These are phyloP conservation scores for Philhelius pedissequus DNA, from an alignment of 2,888 invertebrate genomes.

Conservation along the genomic window DNA sequence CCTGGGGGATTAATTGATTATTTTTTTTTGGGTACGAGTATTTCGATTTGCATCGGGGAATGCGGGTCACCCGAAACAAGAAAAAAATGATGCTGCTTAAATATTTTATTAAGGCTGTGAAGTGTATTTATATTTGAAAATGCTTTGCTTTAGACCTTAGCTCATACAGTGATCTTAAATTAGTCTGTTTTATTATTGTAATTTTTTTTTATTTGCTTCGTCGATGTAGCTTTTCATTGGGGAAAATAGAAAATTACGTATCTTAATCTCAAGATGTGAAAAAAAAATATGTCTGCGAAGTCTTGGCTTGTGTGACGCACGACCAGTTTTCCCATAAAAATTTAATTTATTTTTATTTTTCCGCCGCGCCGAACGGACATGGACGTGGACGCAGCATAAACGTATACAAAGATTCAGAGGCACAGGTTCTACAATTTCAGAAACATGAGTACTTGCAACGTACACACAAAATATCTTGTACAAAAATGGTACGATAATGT, in stretches of 20 bases:
- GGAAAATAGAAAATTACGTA: conserved; percentile 2
- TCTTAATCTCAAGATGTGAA: conserved; percentile 26
- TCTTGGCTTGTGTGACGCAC: conserved; percentile 34
- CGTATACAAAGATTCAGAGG: not conserved
- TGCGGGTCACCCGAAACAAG: conserved; percentile 54
- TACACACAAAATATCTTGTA: conserved; percentile 31
- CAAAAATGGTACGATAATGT: conserved; percentile 32
- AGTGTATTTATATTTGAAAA: conserved; percentile 26
- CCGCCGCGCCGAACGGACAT: not conserved
- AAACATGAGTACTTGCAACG: conserved; percentile 55
- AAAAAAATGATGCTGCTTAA: not conserved
- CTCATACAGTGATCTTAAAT: conserved; percentile 21
- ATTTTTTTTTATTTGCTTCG: conserved; percentile 11
- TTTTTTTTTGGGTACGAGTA: conserved; percentile 4
- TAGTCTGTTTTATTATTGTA: conserved; percentile 22
- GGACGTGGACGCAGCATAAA: not conserved
- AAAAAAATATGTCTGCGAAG: conserved; percentile 9
- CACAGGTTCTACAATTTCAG: conserved; percentile 44
- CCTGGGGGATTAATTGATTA: conserved; percentile 54
- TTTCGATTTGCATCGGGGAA: conserved; percentile 55
- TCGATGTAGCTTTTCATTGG: conserved; percentile 7
- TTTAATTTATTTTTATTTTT: conserved; percentile 25
- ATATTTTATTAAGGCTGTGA: conserved; percentile 35
- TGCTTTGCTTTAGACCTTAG: not conserved
- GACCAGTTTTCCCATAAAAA: conserved; percentile 34